phyloP scores from a whole-genome alignment of 2,113 vertebrate genomes.

The Pluvianellus socialis region DNA sequence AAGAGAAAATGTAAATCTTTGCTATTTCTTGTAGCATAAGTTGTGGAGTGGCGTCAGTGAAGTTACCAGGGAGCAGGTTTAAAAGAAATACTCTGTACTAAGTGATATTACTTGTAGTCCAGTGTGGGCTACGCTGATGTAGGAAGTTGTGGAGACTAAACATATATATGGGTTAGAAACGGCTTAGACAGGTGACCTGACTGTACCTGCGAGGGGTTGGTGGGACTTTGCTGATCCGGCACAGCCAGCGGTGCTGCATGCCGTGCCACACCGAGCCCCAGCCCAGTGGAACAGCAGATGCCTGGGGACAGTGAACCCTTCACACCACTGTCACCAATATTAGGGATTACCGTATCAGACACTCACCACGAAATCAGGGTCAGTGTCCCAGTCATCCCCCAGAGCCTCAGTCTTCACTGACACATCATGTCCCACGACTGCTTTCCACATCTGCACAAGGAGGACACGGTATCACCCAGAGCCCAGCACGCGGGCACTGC shows the following conservation, averaged over 20 bases:
- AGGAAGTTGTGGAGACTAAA: neutral
- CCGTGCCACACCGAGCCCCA: fast-evolving
- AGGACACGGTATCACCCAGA: neutral
- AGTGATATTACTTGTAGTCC: neutral
- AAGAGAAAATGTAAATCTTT: neutral
- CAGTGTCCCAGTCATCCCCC: slow-evolving; percentile 95
- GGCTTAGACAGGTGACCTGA: neutral
- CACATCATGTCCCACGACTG: slow-evolving; percentile 88
- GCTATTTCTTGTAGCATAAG: neutral
- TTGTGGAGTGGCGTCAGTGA: neutral
- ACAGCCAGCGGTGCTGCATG: fast-evolving
- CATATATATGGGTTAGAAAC: neutral
- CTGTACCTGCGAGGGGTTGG: fast-evolving
- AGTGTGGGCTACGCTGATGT: neutral
- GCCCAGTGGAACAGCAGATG: neutral
- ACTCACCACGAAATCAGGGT: slow-evolving; percentile 95
- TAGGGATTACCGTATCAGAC: neutral
- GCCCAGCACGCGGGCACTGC: neutral
- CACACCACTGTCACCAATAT: fast-evolving
- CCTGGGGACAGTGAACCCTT: neutral
- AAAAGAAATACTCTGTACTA: neutral
- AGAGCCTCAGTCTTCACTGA: slow-evolving; percentile 79
- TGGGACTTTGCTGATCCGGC: neutral
- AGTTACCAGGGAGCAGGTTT: neutral
- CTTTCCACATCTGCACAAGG: slow-evolving; percentile 91